Base-by-base conservation (phyloP, 2,888 invertebrate genomes). In the Clistopyga incitator region DNA sequence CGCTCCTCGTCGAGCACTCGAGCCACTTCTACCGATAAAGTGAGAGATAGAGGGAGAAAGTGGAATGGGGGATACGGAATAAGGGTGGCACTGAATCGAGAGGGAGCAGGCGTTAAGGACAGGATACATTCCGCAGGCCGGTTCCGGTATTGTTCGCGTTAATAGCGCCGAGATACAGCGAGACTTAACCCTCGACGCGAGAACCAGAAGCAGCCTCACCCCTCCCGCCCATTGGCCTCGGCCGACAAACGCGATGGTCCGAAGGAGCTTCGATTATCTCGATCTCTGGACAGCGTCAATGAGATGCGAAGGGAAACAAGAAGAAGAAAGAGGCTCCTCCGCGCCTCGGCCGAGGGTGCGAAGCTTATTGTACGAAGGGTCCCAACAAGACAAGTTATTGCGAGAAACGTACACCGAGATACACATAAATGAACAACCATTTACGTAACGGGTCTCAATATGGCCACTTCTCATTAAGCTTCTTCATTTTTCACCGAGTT, bases 101-200 rank as follows among this genome's bases (percentile, higher is more conserved):
- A 78, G 84, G 68, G 82, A 82, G 80, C 70, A 68, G 91, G 91
- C 92, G 91, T 92, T 91, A 90, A 91, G 89, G 87, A 90, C 90
- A 91, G 92, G 92, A 93, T 92, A 91, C 90, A 91, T 90, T 89
- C 89, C 89, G 88, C 74, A 78, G 89, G 89, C 90, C 88, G 88
- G 90, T 92, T 92, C 92, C 93, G 92, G 91, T 91, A 92, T 92
- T 90, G 92, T 91, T 90, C 88, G 89, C 90, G 89, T 90, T 93
- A 92, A 92, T 92, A 92, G 92, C 90, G 88, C 87, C 87, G 85
- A 92, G 92, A 92, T 90, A 92, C 89, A 90, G 88, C 88, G 50
- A 84, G 85, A 86, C 85, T 86, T 84, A 80, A 86, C 88, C 88
- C 89, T 89, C 87, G 64, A 88, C 87, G 54, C 75, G 25, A n/a